These are phyloP conservation scores for Eidolon helvum DNA, from an alignment of 2,113 vertebrate species.

Conservation along the genomic window DNA sequence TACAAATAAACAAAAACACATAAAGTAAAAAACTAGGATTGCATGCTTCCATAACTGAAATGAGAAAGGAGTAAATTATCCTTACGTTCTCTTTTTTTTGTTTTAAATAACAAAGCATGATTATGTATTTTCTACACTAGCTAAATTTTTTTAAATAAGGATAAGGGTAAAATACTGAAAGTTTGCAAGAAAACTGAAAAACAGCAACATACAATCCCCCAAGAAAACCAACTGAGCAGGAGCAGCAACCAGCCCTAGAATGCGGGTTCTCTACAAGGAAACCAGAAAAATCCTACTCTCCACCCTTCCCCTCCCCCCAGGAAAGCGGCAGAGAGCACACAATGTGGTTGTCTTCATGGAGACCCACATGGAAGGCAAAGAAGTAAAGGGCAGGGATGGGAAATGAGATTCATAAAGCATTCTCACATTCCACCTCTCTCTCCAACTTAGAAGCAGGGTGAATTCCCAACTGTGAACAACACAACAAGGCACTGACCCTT, in stretches of 20 bases:
- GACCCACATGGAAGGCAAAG: background rate
- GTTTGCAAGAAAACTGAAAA: background rate
- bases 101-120: conserved; percentile 7
- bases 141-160: background rate
- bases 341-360: background rate
- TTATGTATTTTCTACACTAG: background rate
- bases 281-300: background rate
- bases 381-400: background rate
- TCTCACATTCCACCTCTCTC: background rate
- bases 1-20: background rate
- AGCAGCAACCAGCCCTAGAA: background rate
- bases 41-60: background rate
- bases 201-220: background rate
- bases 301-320: no score
- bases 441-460: background rate
- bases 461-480: background rate
- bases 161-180: background rate
- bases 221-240: background rate
- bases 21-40: background rate
- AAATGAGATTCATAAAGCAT: background rate
- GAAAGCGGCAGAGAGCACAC: background rate
- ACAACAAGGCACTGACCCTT: background rate
- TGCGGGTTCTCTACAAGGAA: background rate
- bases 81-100: background rate
- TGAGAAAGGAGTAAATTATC: background rate